Conservation (phyloP, 2,797 vertebrate genomes). For the Malurus splendens region DNA sequence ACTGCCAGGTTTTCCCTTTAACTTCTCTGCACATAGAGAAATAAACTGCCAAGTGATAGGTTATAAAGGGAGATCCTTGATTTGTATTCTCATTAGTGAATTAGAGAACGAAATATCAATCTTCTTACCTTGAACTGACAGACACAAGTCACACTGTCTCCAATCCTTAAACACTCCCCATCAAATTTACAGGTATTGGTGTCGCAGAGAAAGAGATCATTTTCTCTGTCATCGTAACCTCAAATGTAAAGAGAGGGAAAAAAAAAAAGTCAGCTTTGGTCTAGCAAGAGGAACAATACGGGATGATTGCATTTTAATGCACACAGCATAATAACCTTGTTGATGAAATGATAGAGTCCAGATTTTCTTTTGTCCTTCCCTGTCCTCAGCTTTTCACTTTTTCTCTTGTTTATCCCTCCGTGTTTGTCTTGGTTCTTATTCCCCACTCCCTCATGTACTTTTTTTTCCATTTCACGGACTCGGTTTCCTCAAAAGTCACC, state of each 20-base stretch:
- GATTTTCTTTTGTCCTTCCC: conserved; percentile 32
- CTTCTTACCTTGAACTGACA: conserved; percentile 98
- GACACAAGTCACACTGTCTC: conserved; percentile 97
- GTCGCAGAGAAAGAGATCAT: conserved; percentile 97
- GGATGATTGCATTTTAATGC: conserved; percentile 9
- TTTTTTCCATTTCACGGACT: neutral
- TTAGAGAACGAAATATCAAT: conserved; percentile 48
- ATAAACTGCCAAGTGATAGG: conserved; percentile 57
- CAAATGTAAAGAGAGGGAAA: conserved; percentile 64
- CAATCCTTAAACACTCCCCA: conserved; percentile 95
- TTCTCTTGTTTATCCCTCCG: neutral
- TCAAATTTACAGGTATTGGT: conserved; percentile 99
- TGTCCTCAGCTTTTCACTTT: conserved; percentile 24
- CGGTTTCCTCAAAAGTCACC: neutral
- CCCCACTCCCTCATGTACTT: neutral
- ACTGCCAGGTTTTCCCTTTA: conserved; percentile 55
- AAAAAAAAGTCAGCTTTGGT: conserved; percentile 28
- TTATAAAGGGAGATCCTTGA: conserved; percentile 32
- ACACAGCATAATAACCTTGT: conserved; percentile 5
- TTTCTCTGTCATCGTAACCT: conserved; percentile 98
- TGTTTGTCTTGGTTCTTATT: neutral
- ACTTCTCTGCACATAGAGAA: conserved; percentile 30
- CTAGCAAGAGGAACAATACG: neutral
- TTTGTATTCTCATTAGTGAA: conserved; percentile 56
- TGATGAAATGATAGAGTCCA: neutral